Conservation (phyloP, 2,113 vertebrate genomes). For the Spea bombifrons region DNA sequence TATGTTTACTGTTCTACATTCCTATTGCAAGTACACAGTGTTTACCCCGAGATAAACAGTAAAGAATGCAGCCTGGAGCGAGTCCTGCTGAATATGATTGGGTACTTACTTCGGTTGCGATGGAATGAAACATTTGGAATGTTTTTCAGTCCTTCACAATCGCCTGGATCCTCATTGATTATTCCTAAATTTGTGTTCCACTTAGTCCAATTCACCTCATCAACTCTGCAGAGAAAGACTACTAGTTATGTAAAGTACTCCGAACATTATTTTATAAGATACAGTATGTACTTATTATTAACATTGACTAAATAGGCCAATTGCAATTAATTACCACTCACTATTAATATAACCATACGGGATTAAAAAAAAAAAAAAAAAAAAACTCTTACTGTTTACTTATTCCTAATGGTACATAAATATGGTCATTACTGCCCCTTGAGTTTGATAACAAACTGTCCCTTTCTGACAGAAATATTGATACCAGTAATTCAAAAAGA, state of each 20-base stretch:
- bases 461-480: too few relatives aligned
- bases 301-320: too few relatives aligned
- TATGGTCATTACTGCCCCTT: too few relatives aligned
- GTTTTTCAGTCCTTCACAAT: constrained; percentile 64
- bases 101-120: constrained; percentile 67
- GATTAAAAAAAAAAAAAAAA: too few relatives aligned
- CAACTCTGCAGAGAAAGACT: constrained; percentile 71
- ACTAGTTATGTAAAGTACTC: neutral
- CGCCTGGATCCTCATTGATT: constrained; percentile 90
- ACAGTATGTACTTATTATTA: too few relatives aligned
- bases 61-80: neutral
- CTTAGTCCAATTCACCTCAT: constrained; percentile 94
- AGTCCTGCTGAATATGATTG: neutral
- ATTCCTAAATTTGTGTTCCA: constrained; percentile 92
- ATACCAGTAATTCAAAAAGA: too few relatives aligned
- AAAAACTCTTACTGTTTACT: too few relatives aligned
- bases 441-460: too few relatives aligned
- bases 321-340: too few relatives aligned
- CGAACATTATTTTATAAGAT: too few relatives aligned
- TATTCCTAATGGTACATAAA: too few relatives aligned
- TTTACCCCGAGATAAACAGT: neutral
- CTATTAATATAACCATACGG: too few relatives aligned
- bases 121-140: constrained; percentile 65
- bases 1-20: constrained; percentile 3
- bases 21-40: neutral